Evolutionary conservation across 2,113 vertebrate species (phyloP).

Genomic region (Glareola pratincola): DNA sequence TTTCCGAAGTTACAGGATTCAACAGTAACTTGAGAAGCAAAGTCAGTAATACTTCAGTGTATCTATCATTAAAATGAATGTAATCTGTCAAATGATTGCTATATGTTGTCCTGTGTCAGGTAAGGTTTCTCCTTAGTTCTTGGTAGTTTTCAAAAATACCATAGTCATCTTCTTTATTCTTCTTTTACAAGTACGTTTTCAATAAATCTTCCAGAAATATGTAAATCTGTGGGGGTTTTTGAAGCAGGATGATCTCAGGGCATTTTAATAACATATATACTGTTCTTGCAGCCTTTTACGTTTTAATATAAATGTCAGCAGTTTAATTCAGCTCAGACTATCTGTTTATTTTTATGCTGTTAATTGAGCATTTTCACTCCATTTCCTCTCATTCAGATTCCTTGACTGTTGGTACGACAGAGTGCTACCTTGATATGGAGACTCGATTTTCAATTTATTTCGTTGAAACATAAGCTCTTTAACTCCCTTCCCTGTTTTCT

Average conservation of each 20-base stretch:
- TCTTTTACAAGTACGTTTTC: slow-evolving; percentile 10
- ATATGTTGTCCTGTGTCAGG: background rate
- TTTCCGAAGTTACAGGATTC: background rate
- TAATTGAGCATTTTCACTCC: background rate
- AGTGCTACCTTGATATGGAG: background rate
- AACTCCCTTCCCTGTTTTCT: background rate
- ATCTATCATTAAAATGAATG: background rate
- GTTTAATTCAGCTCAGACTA: background rate
- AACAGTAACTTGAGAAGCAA: slow-evolving; percentile 1
- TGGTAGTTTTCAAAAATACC: slow-evolving; percentile 15
- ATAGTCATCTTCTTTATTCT: background rate
- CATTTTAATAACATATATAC: background rate
- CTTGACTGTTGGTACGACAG: background rate
- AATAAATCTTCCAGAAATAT: background rate
- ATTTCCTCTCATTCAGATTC: slow-evolving; percentile 9
- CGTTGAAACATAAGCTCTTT: background rate
- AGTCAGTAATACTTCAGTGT: slow-evolving; percentile 8
- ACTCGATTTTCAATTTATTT: background rate
- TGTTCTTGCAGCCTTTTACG: background rate
- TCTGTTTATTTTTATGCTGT: background rate
- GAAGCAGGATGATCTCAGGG: background rate
- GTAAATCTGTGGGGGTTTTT: background rate
- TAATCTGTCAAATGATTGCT: background rate
- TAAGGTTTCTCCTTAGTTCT: background rate
- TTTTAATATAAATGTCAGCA: slow-evolving; percentile 17